These are phyloP conservation scores for Poeciliopsis paucimaculata DNA, from an alignment of 2,797 vertebrate species.

Conservation along the genomic window DNA sequence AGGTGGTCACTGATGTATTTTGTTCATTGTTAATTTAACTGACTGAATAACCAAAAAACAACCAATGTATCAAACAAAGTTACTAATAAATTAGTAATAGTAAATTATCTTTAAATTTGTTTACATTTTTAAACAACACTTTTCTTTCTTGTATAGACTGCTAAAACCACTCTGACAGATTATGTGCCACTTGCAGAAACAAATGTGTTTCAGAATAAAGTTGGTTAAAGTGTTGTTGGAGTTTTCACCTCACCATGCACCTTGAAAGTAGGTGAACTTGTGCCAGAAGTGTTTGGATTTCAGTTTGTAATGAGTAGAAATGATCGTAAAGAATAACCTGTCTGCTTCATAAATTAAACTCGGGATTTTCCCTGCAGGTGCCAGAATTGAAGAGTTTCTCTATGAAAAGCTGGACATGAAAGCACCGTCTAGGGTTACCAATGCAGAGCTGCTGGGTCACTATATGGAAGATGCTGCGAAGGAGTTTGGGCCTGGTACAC, in stretches of 20 bases:
- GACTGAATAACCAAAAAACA: not conserved
- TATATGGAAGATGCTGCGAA: slow-evolving; percentile 92
- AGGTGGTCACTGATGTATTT: not conserved
- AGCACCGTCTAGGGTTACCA: slow-evolving; percentile 89
- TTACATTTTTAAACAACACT: not conserved
- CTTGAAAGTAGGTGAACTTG: not conserved
- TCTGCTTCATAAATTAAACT: slow-evolving; percentile 4
- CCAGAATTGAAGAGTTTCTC: slow-evolving; percentile 95
- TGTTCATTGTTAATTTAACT: not conserved
- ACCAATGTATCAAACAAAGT: not conserved
- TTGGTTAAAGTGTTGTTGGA: not conserved
- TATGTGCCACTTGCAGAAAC: not conserved
- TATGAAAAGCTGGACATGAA: slow-evolving; percentile 96
- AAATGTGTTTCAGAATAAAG: not conserved
- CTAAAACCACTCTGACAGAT: not conserved
- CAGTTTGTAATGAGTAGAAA: not conserved
- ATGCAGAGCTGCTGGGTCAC: slow-evolving; percentile 90
- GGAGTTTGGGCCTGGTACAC: slow-evolving; percentile 87
- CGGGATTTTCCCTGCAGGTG: slow-evolving; percentile 67
- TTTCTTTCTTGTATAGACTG: not conserved
- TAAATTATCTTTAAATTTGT: not conserved
- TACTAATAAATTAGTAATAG: not conserved
- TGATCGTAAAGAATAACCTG: not conserved
- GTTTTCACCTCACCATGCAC: not conserved
- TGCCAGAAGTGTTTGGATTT: not conserved